A percentile compares a stretch with the other conserved stretches of the same genome.
These are phyloP conservation scores for Clupea harengus DNA, from an alignment of 2,113 vertebrate genomes.

Conservation along the genomic window DNA sequence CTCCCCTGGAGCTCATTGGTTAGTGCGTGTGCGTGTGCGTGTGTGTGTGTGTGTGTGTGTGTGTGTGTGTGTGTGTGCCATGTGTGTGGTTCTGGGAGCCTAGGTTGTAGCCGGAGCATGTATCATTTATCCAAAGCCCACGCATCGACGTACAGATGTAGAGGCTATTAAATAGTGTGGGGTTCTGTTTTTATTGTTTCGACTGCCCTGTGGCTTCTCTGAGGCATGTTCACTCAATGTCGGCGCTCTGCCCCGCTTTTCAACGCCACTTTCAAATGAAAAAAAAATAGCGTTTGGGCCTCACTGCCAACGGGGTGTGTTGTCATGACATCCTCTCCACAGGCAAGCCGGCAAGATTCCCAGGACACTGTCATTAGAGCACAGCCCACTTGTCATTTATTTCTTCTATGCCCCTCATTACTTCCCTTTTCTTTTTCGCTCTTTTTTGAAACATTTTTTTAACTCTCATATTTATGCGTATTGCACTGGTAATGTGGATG, in stretches of 20 bases:
- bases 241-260: background rate
- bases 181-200: background rate
- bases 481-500: background rate
- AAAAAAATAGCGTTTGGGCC: background rate
- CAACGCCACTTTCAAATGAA: background rate
- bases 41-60: background rate
- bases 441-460: background rate
- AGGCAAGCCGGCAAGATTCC: background rate
- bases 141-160: slow-evolving; percentile 25
- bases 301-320: background rate
- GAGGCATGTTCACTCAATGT: background rate
- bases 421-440: background rate
- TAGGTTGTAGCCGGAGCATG: slow-evolving; percentile 2
- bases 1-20: background rate
- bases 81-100: background rate
- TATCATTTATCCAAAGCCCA: slow-evolving; percentile 22
- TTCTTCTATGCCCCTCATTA: background rate
- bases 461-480: background rate
- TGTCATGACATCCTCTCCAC: slow-evolving; percentile 3
- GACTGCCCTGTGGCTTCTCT: background rate
- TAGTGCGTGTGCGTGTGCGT: background rate
- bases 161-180: slow-evolving; percentile 24
- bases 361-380: slow-evolving; percentile 10
- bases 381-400: background rate
- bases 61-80: background rate